Base-by-base conservation (phyloP, 2,113 vertebrate genomes). In the Tyrannus savana region DNA sequence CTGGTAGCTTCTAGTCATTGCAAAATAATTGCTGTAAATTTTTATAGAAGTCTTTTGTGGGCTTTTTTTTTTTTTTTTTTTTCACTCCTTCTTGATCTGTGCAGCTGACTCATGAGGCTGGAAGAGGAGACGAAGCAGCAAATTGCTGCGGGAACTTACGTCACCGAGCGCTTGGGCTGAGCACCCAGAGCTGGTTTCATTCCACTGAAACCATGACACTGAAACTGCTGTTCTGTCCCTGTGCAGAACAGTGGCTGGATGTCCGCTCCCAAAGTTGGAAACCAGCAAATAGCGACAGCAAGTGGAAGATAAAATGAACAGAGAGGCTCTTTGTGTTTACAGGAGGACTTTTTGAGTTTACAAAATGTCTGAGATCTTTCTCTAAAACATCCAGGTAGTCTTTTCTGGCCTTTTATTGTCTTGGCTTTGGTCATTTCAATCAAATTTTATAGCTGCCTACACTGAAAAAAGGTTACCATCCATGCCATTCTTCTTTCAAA, bases 1-100 rank as follows among this genome's bases (percentile, higher is more conserved):
- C 82, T 66, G 19, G 89, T 91, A 97, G 91, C 92, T 93, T 91
- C 95, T 87, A 87, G 74, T 93, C 93, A 87, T 96, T 96, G 95
- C 95, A 97, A 90, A 96, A 96, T 96, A 95, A 96, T 97, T 95
- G 94, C 64, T 97, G 94, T 74, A 49, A 60, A 92, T 92, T 96
- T 97, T 97, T 97, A 96, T 77, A 78, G 85, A 82, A 87, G 79
- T 56, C 50, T 93, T 96, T 90, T 95, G 94, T 96, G 87, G 67
- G 53, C 50, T 73, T 72, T 79, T 73, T 84, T 87, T 41, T 41
- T 41, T 41, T 68, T 11, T 46, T 7, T 66, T 60, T 84, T 80
- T 83, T 89, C 53, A 76, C 68, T 91, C 55, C 47, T 94, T 18
- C 90, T 96, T 86, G 91, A 41, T 96, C 92, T 79, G 63, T 31